Evolutionary conservation across 2,888 invertebrate species (phyloP).

Genomic region (Cyaniris semiargus): DNA sequence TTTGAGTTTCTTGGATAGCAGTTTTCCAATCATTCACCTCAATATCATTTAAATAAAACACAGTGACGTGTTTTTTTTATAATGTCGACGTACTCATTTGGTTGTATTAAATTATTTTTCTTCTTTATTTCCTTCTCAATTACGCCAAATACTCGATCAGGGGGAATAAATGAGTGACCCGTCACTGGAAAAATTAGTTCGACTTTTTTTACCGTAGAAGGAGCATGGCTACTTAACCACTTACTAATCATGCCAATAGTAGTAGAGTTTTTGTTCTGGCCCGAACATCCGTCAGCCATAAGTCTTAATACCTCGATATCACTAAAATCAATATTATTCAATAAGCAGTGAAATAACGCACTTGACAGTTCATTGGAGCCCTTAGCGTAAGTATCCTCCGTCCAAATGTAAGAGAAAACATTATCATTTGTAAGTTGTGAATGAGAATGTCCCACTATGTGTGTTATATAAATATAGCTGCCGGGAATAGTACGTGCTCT

Average conservation of each 20-base stretch:
- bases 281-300: constrained; percentile 28
- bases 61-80: constrained; percentile 33
- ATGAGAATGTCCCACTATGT: constrained; percentile 31
- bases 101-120: constrained; percentile 38
- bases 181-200: constrained; percentile 46
- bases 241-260: constrained; percentile 30
- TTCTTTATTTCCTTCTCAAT: constrained; percentile 45
- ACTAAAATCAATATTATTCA: constrained; percentile 31
- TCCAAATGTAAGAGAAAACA: constrained; percentile 30
- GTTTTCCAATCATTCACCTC: constrained; percentile 34
- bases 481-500: constrained; percentile 40
- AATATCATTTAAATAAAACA: constrained; percentile 32
- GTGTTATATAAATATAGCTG: constrained; percentile 38
- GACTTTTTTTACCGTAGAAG: constrained; percentile 35
- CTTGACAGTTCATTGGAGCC: constrained; percentile 31
- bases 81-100: constrained; percentile 32
- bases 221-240: constrained; percentile 30
- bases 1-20: constrained; percentile 32
- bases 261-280: constrained; percentile 29
- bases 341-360: constrained; percentile 30
- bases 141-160: constrained; percentile 47
- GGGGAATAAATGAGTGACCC: constrained; percentile 47
- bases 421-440: constrained; percentile 44
- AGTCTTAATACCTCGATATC: constrained; percentile 29
- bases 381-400: constrained; percentile 29